These are phyloP conservation scores for Paedocypris sp. DNA, from an alignment of 2,113 vertebrate genomes.

Conservation along the genomic window DNA sequence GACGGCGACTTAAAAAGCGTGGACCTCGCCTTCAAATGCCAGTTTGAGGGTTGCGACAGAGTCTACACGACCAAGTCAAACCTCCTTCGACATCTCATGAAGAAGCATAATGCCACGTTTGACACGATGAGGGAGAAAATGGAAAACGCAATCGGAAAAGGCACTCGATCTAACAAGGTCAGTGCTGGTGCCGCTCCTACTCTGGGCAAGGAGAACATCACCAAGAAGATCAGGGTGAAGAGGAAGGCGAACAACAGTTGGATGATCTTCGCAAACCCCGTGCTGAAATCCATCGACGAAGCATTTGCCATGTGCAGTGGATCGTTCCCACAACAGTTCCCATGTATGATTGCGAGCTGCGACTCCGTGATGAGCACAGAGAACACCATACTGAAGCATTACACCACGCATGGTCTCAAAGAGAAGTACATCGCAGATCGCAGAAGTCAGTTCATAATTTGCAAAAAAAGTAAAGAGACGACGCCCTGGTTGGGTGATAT, in stretches of 20 bases:
- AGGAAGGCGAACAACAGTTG: constrained; percentile 60
- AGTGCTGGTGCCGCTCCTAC: constrained; percentile 58
- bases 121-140: constrained; percentile 76
- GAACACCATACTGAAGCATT: constrained; percentile 87
- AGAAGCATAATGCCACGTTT: constrained; percentile 88
- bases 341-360: constrained; percentile 95
- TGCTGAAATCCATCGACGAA: constrained; percentile 78
- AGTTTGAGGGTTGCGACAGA: constrained; percentile 84
- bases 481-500: too few relatives aligned
- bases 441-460: constrained; percentile 84
- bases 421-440: constrained; percentile 86
- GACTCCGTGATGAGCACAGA: constrained; percentile 82
- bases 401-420: constrained; percentile 87
- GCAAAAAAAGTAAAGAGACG: constrained; percentile 70
- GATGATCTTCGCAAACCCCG: constrained; percentile 61
- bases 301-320: constrained; percentile 84
- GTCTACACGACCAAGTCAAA: constrained; percentile 95
- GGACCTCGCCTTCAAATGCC: constrained; percentile 79
- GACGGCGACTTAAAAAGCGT: constrained; percentile 65
- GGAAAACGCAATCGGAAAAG: constrained; percentile 17
- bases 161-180: constrained; percentile 63
- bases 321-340: constrained; percentile 80
- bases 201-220: constrained; percentile 70
- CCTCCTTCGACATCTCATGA: constrained; percentile 89
- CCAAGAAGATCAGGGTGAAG: constrained; percentile 64